Evolutionary conservation across 2,113 vertebrate genomes (phyloP).

Genomic region (Ctenodactylus gundi): DNA sequence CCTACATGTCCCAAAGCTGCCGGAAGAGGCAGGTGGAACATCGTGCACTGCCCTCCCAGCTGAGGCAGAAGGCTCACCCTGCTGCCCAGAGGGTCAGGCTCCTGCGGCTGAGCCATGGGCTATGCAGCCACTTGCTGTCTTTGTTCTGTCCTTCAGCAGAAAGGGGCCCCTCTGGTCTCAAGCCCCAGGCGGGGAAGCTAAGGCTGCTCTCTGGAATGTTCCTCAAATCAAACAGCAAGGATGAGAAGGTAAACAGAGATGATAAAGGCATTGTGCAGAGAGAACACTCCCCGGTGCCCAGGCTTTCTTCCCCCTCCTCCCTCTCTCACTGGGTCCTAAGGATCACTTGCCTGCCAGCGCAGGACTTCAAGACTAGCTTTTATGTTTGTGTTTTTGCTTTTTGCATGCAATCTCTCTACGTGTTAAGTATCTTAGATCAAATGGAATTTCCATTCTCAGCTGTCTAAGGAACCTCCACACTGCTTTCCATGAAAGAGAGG

Average conservation of each 20-base stretch:
- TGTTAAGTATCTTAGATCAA: not conserved
- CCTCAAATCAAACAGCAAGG: conserved; percentile 44
- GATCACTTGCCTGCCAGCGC: not conserved
- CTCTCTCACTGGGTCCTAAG: not conserved
- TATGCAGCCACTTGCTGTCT: not conserved
- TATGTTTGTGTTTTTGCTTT: not conserved
- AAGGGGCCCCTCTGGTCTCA: not conserved
- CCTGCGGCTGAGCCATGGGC: not conserved
- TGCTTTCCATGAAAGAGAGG: no score
- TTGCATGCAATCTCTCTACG: not conserved
- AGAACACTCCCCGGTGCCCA: not conserved
- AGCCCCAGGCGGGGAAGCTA: conserved; percentile 27
- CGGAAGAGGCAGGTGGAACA: not conserved
- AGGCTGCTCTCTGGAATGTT: conserved; percentile 71
- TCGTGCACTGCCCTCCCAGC: not conserved
- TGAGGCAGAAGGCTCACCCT: not conserved
- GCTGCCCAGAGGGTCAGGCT: not conserved
- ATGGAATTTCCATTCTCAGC: no score
- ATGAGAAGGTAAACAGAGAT: conserved; percentile 33
- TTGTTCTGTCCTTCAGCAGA: not conserved
- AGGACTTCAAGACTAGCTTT: not conserved
- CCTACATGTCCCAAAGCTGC: not conserved
- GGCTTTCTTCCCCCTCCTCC: not conserved
- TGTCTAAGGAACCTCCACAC: no score
- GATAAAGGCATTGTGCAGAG: not conserved